A percentile compares a stretch with the other conserved stretches of the same genome.
phyloP scores from a whole-genome alignment of 2,797 vertebrate species.

The Notolabrus celidotus region DNA sequence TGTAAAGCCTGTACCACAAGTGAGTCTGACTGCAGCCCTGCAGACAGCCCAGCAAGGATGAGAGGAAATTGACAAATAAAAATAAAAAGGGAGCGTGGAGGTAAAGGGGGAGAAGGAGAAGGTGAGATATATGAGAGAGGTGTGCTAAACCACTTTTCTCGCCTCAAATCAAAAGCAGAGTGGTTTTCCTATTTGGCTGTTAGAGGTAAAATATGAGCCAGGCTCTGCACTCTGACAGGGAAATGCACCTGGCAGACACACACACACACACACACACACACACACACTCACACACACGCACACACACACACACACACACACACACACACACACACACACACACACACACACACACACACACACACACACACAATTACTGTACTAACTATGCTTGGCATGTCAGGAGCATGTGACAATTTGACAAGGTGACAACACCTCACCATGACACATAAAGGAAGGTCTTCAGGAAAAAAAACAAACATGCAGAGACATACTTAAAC shows the following conservation, averaged over 20 bases:
- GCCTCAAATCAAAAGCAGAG: slow-evolving; percentile 78
- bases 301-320: slow-evolving; percentile 10
- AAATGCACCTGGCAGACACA: slow-evolving; percentile 66
- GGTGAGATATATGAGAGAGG: slow-evolving; percentile 74
- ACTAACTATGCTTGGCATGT: too few species aligned
- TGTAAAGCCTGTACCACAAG: slow-evolving; percentile 46
- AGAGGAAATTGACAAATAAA: slow-evolving; percentile 73
- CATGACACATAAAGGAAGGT: slow-evolving; percentile 13
- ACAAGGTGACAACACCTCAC: too few species aligned
- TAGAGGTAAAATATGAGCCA: slow-evolving; percentile 80
- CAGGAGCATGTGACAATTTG: too few species aligned
- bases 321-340: slow-evolving; percentile 20
- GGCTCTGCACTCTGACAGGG: slow-evolving; percentile 68
- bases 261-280: too few species aligned
- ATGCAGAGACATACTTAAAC: slow-evolving; percentile 1
- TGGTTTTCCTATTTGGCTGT: slow-evolving; percentile 80
- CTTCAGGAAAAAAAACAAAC: neutral
- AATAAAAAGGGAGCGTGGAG: slow-evolving; percentile 46
- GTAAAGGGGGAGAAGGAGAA: slow-evolving; percentile 33
- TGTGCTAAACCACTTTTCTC: slow-evolving; percentile 77
- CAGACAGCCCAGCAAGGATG: slow-evolving; percentile 64
- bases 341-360: slow-evolving; percentile 25
- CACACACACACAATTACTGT: neutral
- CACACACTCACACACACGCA: slow-evolving; percentile 17
- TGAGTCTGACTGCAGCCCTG: slow-evolving; percentile 46